Percentiles rank a stretch among this genome's conserved stretches.
phyloP scores from a whole-genome alignment of 2,113 vertebrate species.

The Bufo bufo region DNA sequence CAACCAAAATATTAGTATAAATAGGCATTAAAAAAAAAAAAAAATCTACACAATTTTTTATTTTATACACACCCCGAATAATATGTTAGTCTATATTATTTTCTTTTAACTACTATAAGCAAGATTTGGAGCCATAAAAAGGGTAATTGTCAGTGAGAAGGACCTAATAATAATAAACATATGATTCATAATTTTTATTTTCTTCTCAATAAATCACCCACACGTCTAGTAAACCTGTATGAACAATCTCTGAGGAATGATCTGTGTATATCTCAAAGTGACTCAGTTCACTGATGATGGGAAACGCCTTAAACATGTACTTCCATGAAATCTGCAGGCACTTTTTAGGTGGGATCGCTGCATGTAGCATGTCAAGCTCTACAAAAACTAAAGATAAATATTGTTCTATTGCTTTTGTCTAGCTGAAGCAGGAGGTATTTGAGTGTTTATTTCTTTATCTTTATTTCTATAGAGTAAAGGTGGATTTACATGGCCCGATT shows the following conservation, averaged over 20 bases:
- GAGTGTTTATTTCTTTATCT: background rate
- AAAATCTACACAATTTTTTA: too few species aligned
- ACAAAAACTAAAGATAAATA: background rate
- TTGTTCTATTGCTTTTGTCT: constrained; percentile 5
- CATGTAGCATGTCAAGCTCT: background rate
- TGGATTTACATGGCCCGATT: too few species aligned
- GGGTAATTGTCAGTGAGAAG: background rate
- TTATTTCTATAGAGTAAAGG: background rate
- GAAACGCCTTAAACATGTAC: background rate
- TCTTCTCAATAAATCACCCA: background rate
- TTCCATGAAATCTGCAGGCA: background rate
- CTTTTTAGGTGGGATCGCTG: background rate
- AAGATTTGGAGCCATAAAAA: background rate
- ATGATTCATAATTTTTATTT: background rate
- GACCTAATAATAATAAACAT: constrained; percentile 15
- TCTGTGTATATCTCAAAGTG: constrained; percentile 1
- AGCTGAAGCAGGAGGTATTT: background rate
- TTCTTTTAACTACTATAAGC: background rate
- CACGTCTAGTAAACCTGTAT: background rate
- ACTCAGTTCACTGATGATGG: constrained; percentile 11
- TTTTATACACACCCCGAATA: too few species aligned
- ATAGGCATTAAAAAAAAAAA: too few species aligned
- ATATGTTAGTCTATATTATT: background rate
- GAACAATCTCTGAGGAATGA: background rate
- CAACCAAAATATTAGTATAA: too few species aligned